Evolutionary conservation across 2,888 invertebrate genomes (phyloP).

Genomic region (Cylindroiulus punctatus): DNA sequence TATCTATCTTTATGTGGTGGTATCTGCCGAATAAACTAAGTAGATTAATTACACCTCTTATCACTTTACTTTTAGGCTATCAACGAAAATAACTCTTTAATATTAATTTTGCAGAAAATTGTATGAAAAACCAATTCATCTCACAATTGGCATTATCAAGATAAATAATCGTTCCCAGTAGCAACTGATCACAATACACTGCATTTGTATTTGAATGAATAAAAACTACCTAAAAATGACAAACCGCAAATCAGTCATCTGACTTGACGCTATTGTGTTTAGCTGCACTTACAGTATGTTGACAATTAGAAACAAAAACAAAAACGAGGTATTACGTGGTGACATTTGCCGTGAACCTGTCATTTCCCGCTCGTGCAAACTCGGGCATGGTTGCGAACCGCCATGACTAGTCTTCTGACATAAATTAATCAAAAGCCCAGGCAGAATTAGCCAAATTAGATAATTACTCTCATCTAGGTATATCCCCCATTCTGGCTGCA

Average conservation of each 20-base stretch:
- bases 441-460: slow-evolving; percentile 49
- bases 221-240: neutral
- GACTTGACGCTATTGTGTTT: neutral
- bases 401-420: neutral
- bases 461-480: slow-evolving; percentile 45
- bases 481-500: slow-evolving; percentile 8
- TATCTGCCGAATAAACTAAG: too few relatives aligned
- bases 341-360: slow-evolving; percentile 1
- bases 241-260: neutral
- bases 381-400: neutral
- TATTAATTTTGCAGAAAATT: too few relatives aligned
- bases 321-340: neutral
- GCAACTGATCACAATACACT: too few relatives aligned
- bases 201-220: too few relatives aligned
- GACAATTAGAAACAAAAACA: neutral
- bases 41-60: too few relatives aligned
- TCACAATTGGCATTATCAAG: too few relatives aligned
- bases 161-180: too few relatives aligned
- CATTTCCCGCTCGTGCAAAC: neutral
- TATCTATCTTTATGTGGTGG: too few relatives aligned
- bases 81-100: too few relatives aligned
- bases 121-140: too few relatives aligned
- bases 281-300: neutral
- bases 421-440: slow-evolving; percentile 49
- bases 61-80: too few relatives aligned